Evolutionary conservation across 2,888 invertebrate genomes (phyloP).

Genomic region (Stegophylla sp.): DNA sequence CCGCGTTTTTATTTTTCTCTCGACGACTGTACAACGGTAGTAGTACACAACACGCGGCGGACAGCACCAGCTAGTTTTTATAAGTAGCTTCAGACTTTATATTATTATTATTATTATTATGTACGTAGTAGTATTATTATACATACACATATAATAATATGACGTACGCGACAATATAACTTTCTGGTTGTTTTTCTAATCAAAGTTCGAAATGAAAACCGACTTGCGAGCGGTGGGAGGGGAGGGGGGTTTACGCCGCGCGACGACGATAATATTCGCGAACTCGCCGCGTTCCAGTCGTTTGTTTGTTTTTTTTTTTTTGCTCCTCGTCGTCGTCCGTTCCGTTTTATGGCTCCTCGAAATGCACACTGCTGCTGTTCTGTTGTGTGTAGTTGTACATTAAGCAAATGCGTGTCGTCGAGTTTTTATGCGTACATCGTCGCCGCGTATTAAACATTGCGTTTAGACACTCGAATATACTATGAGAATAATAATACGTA

Average conservation of each 20-base stretch:
- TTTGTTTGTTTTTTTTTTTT: too few species aligned
- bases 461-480: neutral
- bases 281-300: neutral
- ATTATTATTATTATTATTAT: too few species aligned
- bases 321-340: too few species aligned
- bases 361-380: too few species aligned
- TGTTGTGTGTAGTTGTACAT: too few species aligned
- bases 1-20: constrained; percentile 12
- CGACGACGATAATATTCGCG: neutral
- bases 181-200: constrained; percentile 35
- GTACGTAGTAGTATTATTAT: too few species aligned
- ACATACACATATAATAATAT: too few species aligned
- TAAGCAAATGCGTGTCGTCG: constrained; percentile 2
- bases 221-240: too few species aligned
- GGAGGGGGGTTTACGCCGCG: too few species aligned
- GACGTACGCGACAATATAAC: constrained; percentile 9
- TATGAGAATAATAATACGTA: too few species aligned
- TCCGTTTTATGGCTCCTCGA: neutral
- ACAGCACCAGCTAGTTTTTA: neutral
- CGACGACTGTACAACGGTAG: neutral
- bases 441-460: neutral
- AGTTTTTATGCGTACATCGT: neutral
- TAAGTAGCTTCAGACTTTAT: constrained; percentile 34
- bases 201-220: constrained; percentile 29
- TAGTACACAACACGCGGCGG: too few species aligned